A percentile compares a stretch with the other conserved stretches of the same genome.
phyloP scores from a whole-genome alignment of 64 coral and sea anemone genomes.

The Astreopora myriophthalma region DNA sequence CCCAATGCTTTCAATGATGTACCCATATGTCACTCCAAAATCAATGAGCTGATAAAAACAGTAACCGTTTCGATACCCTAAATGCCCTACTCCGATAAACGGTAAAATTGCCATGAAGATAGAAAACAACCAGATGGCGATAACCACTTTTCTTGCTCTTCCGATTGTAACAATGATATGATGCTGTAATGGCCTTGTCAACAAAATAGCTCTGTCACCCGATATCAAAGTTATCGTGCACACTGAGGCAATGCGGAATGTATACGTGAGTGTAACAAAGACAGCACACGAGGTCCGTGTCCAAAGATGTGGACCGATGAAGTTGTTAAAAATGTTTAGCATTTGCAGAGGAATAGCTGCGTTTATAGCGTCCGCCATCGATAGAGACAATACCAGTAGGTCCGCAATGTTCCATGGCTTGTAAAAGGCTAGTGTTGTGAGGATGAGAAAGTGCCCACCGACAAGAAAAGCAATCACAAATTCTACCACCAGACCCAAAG shows the following conservation, averaged over 20 bases:
- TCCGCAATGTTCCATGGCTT: slow-evolving; percentile 89
- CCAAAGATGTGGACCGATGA: slow-evolving; percentile 80
- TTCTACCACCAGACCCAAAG: slow-evolving; percentile 75
- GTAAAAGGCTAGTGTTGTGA: slow-evolving; percentile 76
- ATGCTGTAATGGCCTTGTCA: slow-evolving; percentile 79
- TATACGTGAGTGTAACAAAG: slow-evolving; percentile 79
- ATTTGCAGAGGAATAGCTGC: slow-evolving; percentile 75
- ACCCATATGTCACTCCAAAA: slow-evolving; percentile 71
- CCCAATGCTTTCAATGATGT: slow-evolving; percentile 72
- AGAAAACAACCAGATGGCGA: slow-evolving; percentile 66
- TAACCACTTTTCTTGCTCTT: slow-evolving; percentile 41
- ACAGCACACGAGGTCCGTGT: slow-evolving; percentile 51
- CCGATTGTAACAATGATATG: slow-evolving; percentile 68
- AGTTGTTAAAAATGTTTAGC: slow-evolving; percentile 85
- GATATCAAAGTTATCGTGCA: slow-evolving; percentile 95
- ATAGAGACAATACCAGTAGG: slow-evolving; percentile 78
- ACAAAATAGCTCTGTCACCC: slow-evolving; percentile 74
- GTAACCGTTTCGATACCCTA: slow-evolving; percentile 62
- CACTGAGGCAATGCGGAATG: slow-evolving; percentile 90
- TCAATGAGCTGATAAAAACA: slow-evolving; percentile 88
- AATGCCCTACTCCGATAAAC: slow-evolving; percentile 76
- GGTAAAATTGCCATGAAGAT: slow-evolving; percentile 74
- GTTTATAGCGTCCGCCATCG: slow-evolving; percentile 80
- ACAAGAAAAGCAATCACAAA: slow-evolving; percentile 59
- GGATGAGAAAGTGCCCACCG: slow-evolving; percentile 76